Evolutionary conservation across 2,113 vertebrate species (phyloP).

Genomic region (Isichthys henryi): DNA sequence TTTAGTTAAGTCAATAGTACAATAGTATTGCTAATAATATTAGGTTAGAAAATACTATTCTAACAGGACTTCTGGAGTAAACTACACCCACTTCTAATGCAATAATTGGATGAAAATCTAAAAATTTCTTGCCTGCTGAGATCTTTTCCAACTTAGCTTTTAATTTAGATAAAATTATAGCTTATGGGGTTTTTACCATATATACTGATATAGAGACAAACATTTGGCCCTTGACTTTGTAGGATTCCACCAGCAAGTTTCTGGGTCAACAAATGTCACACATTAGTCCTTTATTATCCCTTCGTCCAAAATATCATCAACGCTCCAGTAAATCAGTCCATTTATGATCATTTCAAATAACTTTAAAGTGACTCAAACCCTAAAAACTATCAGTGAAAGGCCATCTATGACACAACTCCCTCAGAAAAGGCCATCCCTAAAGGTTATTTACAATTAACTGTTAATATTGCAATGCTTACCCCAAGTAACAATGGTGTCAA

Average conservation of each 20-base stretch:
- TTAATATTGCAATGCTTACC: neutral
- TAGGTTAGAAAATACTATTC: neutral
- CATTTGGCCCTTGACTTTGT: neutral
- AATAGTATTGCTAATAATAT: neutral
- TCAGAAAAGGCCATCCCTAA: neutral
- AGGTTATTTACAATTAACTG: neutral
- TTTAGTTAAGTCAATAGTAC: neutral
- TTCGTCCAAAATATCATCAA: neutral
- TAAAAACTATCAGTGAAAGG: neutral
- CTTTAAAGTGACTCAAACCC: neutral
- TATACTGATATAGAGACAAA: neutral
- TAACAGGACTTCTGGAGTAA: neutral
- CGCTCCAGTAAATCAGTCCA: neutral
- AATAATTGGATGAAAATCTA: neutral
- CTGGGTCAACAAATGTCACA: neutral
- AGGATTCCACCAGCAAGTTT: neutral
- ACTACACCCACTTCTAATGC: neutral
- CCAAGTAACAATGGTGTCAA: neutral
- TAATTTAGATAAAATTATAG: neutral
- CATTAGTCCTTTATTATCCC: neutral
- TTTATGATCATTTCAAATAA: neutral
- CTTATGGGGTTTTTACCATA: neutral
- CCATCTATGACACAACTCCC: neutral
- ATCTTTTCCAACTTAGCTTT: neutral
- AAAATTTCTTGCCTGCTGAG: neutral